phyloP scores from a whole-genome alignment of 2,113 vertebrate genomes.

The Urocynchramus pylzowi region DNA sequence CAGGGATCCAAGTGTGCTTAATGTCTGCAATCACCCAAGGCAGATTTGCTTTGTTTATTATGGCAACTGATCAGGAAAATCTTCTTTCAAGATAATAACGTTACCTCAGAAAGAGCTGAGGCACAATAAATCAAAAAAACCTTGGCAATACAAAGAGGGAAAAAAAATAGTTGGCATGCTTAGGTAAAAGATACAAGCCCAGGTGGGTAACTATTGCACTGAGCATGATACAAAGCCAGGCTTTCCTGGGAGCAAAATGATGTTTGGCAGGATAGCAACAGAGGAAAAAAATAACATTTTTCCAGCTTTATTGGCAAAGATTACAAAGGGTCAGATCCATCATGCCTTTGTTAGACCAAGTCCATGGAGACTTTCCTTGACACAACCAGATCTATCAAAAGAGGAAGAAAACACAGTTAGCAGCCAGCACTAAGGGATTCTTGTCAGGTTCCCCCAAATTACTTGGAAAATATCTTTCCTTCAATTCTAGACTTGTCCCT shows the following conservation, averaged over 20 bases:
- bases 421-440: neutral
- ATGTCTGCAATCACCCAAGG: neutral
- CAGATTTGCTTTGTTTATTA: constrained; percentile 2
- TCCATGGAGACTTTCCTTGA: neutral
- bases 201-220: neutral
- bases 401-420: constrained; percentile 10
- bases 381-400: constrained; percentile 32
- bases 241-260: neutral
- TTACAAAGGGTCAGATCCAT: constrained; percentile 26
- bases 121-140: neutral
- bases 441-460: neutral
- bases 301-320: constrained; percentile 13
- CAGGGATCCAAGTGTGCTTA: neutral
- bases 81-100: neutral
- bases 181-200: neutral
- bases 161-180: neutral
- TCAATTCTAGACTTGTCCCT: neutral
- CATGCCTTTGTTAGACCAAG: neutral
- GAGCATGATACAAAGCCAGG: neutral
- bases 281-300: neutral
- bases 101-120: neutral
- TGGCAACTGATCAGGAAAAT: constrained; percentile 1
- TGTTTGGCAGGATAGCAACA: neutral
- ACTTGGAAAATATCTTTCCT: neutral
- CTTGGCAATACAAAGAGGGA: neutral